Percentiles rank a stretch among this genome's conserved stretches.
phyloP scores from a whole-genome alignment of 2,797 vertebrate species.

The Lophotriccus pileatus region DNA sequence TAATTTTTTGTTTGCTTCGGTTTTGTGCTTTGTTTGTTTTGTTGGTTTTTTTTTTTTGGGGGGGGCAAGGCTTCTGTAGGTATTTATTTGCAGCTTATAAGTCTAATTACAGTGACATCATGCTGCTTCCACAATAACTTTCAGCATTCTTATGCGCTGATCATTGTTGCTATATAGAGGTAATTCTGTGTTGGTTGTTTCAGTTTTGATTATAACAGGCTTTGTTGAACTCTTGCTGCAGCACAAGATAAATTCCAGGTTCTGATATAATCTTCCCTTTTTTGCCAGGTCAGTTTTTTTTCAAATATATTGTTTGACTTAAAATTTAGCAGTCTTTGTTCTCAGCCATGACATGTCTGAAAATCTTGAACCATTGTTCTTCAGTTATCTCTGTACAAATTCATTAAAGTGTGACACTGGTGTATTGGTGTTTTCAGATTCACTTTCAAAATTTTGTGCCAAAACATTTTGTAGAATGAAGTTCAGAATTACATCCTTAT shows the following conservation, averaged over 20 bases:
- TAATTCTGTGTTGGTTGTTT: neutral
- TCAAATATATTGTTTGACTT: neutral
- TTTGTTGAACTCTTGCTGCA: neutral
- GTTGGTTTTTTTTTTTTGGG: neutral
- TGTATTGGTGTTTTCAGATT: neutral
- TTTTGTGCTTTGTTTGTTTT: neutral
- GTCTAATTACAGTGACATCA: neutral
- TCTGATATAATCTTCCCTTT: neutral
- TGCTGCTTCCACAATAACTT: neutral
- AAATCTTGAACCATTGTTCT: neutral
- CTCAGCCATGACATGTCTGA: neutral
- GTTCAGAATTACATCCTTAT: neutral
- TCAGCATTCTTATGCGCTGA: neutral
- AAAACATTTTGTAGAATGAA: neutral
- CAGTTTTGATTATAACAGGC: neutral
- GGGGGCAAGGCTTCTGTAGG: fast-evolving
- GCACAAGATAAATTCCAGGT: neutral
- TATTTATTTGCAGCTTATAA: neutral
- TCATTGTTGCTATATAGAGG: neutral
- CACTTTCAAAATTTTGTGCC: neutral
- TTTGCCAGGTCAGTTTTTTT: neutral
- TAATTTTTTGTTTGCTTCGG: neutral
- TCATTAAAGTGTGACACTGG: neutral
- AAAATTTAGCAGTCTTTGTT: neutral
- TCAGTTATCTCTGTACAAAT: neutral